Conservation (phyloP, 1,140 invertebrate genomes). For the Aethina tumida region DNA sequence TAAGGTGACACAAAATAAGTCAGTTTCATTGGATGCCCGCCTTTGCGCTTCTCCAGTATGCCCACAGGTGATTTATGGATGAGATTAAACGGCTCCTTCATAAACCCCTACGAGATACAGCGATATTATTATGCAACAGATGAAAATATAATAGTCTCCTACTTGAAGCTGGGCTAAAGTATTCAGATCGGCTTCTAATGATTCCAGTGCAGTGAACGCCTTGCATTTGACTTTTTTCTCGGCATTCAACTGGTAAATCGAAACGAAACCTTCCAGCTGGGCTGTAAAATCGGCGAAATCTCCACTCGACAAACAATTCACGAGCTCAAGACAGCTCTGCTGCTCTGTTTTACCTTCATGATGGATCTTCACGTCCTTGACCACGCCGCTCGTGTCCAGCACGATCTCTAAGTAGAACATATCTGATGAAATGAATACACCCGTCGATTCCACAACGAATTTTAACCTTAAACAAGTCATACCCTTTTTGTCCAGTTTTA, state of each 20-base stretch:
- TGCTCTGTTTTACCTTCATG: constrained; percentile 65
- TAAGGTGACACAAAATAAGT: constrained; percentile 95
- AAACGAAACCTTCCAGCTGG: constrained; percentile 78
- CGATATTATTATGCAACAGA: too few species aligned
- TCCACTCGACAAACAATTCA: constrained; percentile 63
- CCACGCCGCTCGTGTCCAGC: constrained; percentile 55
- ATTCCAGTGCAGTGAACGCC: constrained; percentile 83
- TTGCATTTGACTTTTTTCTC: constrained; percentile 92
- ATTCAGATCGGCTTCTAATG: constrained; percentile 84
- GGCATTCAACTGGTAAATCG: constrained; percentile 88
- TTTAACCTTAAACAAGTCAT: constrained; percentile 57
- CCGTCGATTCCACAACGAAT: constrained; percentile 60
- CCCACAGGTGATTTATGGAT: constrained; percentile 88
- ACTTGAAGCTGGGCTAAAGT: constrained; percentile 60
- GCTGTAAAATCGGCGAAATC: constrained; percentile 90
- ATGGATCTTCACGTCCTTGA: constrained; percentile 89
- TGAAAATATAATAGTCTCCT: background rate
- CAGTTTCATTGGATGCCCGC: constrained; percentile 82
- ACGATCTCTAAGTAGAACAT: constrained; percentile 94
- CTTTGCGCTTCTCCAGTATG: constrained; percentile 62
- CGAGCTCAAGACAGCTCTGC: constrained; percentile 80
- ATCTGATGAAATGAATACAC: constrained; percentile 84
- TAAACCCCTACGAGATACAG: constrained; percentile 50
- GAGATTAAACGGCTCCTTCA: constrained; percentile 76
- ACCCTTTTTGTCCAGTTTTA: too few species aligned